These are phyloP conservation scores for Macrosteles quadrilineatus DNA, from an alignment of 1,140 invertebrate species.

Conservation along the genomic window DNA sequence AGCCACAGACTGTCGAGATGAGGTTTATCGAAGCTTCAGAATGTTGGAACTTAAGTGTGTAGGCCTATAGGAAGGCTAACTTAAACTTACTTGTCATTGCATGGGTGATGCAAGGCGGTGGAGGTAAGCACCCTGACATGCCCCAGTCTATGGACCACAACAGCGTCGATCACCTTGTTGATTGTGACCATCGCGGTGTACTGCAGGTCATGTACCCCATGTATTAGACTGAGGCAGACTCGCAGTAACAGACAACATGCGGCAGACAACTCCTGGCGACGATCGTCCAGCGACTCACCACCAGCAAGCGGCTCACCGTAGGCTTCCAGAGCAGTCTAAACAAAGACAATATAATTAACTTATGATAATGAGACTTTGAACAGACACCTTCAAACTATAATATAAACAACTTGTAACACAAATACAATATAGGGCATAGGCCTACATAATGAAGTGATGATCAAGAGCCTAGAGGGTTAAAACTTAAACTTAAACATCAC, in stretches of 20 bases:
- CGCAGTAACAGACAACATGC: slow-evolving; percentile 55
- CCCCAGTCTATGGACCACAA: slow-evolving; percentile 49
- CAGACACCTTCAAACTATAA: no score
- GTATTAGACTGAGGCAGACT: slow-evolving; percentile 56
- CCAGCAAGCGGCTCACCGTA: slow-evolving; percentile 32
- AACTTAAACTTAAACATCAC: no score
- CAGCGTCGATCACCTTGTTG: slow-evolving; percentile 62
- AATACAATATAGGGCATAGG: no score
- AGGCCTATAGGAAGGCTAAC: no score
- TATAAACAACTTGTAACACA: no score
- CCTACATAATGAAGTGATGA: no score
- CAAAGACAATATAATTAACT: no score
- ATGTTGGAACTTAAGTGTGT: no score
- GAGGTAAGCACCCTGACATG: slow-evolving; percentile 42
- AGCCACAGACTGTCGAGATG: no score
- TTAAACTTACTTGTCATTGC: slow-evolving; percentile 38
- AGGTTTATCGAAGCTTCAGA: no score
- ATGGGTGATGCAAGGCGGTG: slow-evolving; percentile 44
- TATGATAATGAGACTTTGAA: no score
- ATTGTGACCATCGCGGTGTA: slow-evolving; percentile 61
- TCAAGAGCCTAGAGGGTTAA: no score
- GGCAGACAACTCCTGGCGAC: slow-evolving; percentile 47
- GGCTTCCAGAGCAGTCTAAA: slow-evolving; percentile 47
- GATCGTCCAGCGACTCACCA: slow-evolving; percentile 10
- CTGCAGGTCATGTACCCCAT: slow-evolving; percentile 60